phyloP scores from a whole-genome alignment of 2,797 vertebrate species.

The Spheniscus humboldti region DNA sequence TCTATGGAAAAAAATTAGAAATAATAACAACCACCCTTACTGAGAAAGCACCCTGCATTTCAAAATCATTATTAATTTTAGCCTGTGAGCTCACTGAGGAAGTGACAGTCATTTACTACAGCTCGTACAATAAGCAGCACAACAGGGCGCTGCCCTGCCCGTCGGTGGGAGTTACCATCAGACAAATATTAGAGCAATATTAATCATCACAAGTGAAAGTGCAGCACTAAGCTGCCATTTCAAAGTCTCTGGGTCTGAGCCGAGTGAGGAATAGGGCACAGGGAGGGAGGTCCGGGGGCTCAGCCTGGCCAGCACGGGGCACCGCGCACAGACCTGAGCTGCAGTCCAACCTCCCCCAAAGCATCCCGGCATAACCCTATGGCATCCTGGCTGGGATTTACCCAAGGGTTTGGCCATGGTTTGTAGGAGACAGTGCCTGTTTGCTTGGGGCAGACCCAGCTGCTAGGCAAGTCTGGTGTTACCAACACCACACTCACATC shows the following conservation, averaged over 20 bases:
- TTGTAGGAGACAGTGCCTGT: neutral
- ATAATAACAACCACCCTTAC: neutral
- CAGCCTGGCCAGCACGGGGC: neutral
- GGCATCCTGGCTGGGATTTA: neutral
- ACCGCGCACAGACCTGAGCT: fast-evolving
- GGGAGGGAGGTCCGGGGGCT: neutral
- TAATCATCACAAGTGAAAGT: constrained; percentile 15
- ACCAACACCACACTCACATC: neutral
- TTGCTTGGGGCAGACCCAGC: neutral
- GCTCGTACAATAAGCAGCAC: constrained; percentile 11
- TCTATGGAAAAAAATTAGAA: constrained; percentile 3
- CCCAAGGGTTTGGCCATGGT: neutral
- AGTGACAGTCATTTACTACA: constrained; percentile 40
- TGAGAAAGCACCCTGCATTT: neutral
- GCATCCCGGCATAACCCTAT: fast-evolving
- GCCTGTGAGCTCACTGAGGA: constrained; percentile 36
- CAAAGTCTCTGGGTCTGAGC: neutral
- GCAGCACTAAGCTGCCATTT: neutral
- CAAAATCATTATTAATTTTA: constrained; percentile 41
- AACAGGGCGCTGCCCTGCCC: constrained; percentile 32
- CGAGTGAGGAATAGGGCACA: neutral
- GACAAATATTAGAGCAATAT: constrained; percentile 23
- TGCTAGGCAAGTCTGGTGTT: neutral
- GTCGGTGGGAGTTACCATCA: neutral
- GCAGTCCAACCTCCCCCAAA: neutral